These are phyloP conservation scores for Eupithecia vulgata DNA, from an alignment of 2,888 invertebrate species.

Conservation along the genomic window DNA sequence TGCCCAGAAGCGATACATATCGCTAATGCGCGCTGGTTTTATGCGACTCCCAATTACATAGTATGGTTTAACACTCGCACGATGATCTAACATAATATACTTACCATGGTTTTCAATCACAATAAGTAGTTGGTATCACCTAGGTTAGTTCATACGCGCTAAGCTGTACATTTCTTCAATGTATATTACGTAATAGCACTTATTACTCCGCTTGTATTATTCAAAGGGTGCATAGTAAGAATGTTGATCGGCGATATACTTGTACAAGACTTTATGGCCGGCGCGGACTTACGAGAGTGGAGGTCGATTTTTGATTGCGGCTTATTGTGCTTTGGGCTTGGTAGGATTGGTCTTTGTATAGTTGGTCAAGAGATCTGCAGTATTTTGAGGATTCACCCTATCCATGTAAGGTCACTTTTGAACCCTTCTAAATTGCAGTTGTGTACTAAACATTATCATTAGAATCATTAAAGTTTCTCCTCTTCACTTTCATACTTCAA, in stretches of 20 bases:
- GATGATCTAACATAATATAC: too few species aligned
- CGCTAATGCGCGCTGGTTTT: too few species aligned
- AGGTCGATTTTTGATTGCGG: conserved; percentile 50
- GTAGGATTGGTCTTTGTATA: conserved; percentile 37
- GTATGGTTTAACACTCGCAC: neutral
- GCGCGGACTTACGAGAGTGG: conserved; percentile 52
- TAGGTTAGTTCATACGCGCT: conserved; percentile 3
- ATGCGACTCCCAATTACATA: too few species aligned
- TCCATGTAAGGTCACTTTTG: neutral
- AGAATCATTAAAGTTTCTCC: neutral
- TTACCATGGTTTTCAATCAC: too few species aligned
- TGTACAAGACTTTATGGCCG: conserved; percentile 44
- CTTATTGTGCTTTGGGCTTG: conserved; percentile 35
- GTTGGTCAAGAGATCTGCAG: neutral
- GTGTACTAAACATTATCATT: neutral
- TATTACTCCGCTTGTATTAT: conserved; percentile 29
- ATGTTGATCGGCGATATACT: conserved; percentile 36
- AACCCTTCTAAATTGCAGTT: neutral
- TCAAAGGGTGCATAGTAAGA: conserved; percentile 34
- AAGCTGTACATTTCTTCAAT: neutral
- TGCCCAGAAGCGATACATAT: too few species aligned
- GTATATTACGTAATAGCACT: neutral
- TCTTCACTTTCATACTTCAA: neutral
- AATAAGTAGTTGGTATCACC: too few species aligned
- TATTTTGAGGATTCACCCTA: neutral